Conservation (phyloP, 2,797 vertebrate genomes). For the Hydrocynus forskahlii region DNA sequence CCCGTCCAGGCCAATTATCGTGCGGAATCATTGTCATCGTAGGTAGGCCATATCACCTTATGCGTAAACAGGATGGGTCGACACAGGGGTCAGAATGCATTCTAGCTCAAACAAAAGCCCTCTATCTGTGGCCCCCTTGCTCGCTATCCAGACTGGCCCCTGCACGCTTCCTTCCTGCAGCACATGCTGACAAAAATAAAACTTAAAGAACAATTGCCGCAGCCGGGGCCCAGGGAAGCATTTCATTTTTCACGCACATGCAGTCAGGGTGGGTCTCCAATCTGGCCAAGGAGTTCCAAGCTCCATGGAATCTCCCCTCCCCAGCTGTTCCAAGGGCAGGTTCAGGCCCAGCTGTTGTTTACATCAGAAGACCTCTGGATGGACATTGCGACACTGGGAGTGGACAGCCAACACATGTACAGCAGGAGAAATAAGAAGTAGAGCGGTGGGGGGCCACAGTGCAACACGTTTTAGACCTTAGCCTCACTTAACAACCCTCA, state of each 20-base stretch:
- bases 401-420: background rate
- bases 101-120: slow-evolving; percentile 39
- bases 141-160: slow-evolving; percentile 48
- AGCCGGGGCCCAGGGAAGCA: slow-evolving; percentile 38
- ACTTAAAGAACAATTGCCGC: slow-evolving; percentile 49
- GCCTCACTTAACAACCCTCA: background rate
- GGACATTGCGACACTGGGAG: slow-evolving; percentile 26
- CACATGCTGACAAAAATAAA: slow-evolving; percentile 58
- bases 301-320: slow-evolving; percentile 28
- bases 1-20: slow-evolving; percentile 29
- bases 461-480: background rate
- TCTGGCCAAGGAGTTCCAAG: slow-evolving; percentile 8
- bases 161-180: slow-evolving; percentile 57
- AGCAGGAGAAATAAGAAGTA: background rate
- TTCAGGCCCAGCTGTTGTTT: slow-evolving; percentile 52
- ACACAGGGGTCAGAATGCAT: slow-evolving; percentile 42
- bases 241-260: slow-evolving; percentile 46
- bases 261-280: slow-evolving; percentile 12
- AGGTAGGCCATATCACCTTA: slow-evolving; percentile 34
- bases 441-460: too few species aligned
- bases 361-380: slow-evolving; percentile 21
- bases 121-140: slow-evolving; percentile 42
- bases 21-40: background rate
- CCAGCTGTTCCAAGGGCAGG: slow-evolving; percentile 15
- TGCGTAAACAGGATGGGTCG: slow-evolving; percentile 56